Conservation (phyloP, 2,888 invertebrate species). For the Rapana venosa region DNA sequence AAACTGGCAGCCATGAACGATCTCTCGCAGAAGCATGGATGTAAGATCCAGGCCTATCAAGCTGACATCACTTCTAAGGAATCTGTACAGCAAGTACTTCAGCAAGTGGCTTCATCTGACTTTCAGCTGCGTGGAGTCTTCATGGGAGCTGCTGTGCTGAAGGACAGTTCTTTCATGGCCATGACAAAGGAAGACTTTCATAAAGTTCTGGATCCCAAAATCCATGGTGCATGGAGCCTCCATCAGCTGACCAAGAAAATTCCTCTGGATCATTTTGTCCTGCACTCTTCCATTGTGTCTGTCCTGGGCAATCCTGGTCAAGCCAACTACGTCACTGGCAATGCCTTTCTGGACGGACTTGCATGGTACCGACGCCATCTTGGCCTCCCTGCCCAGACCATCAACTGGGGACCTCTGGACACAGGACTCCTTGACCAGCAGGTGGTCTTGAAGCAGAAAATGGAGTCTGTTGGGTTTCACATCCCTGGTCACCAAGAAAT, state of each 20-base stretch:
- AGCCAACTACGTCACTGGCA: constrained; percentile 63
- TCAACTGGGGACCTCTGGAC: constrained; percentile 68
- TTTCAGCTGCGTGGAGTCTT: constrained; percentile 59
- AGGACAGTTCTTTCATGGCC: constrained; percentile 50
- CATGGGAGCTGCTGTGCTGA: constrained; percentile 61
- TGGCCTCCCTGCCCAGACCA: constrained; percentile 59
- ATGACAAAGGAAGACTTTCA: constrained; percentile 52
- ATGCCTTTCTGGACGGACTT: constrained; percentile 64
- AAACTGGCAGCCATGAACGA: constrained; percentile 48
- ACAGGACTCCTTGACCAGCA: constrained; percentile 56
- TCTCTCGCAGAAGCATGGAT: constrained; percentile 42
- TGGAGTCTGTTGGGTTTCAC: constrained; percentile 46
- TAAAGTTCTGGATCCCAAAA: constrained; percentile 59
- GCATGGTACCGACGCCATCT: constrained; percentile 57
- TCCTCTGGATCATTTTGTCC: constrained; percentile 62
- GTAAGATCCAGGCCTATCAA: constrained; percentile 50
- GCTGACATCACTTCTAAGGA: constrained; percentile 57
- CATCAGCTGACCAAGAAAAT: constrained; percentile 56
- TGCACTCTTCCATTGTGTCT: constrained; percentile 66
- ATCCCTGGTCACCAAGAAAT: constrained; percentile 46
- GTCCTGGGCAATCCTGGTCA: constrained; percentile 65
- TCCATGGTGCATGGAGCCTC: constrained; percentile 68
- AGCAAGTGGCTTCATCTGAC: constrained; percentile 19
- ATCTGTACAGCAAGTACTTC: constrained; percentile 48
- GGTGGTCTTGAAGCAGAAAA: constrained; percentile 22